Evolutionary conservation across 35 echinoderm and acorn worm species (phyloP).

Genomic region (Eucidaris tribuloides): DNA sequence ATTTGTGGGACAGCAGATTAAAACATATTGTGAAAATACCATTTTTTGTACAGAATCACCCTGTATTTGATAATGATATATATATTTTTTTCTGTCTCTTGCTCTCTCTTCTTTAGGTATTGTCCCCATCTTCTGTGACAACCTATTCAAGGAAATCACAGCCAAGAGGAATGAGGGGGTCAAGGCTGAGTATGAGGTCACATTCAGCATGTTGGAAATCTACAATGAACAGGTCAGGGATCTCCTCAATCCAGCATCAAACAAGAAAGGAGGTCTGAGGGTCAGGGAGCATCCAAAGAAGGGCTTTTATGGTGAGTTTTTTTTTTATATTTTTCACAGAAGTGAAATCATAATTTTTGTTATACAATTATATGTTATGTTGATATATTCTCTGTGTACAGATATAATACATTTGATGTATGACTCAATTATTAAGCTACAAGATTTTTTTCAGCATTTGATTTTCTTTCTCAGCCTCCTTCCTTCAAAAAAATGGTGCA

Average conservation of each 20-base stretch:
- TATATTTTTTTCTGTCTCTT: neutral
- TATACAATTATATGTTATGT: too few relatives aligned
- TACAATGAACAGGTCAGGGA: constrained; percentile 97
- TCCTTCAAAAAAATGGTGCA: too few relatives aligned
- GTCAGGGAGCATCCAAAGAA: constrained; percentile 94
- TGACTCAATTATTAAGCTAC: too few relatives aligned
- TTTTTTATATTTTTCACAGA: too few relatives aligned
- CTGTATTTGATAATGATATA: too few relatives aligned
- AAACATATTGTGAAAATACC: neutral
- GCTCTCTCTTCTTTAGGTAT: constrained; percentile 49
- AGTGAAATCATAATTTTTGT: too few relatives aligned
- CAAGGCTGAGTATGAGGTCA: constrained; percentile 92
- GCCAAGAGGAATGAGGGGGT: constrained; percentile 58
- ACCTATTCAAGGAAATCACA: constrained; percentile 76
- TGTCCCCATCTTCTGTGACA: constrained; percentile 93
- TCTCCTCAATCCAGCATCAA: constrained; percentile 73
- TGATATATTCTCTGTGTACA: too few relatives aligned
- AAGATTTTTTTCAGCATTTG: too few relatives aligned
- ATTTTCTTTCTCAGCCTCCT: too few relatives aligned
- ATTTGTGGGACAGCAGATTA: too few relatives aligned
- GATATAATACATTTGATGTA: too few relatives aligned
- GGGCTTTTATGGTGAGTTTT: constrained; percentile 93
- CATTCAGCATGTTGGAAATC: constrained; percentile 97
- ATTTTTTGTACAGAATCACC: too few relatives aligned
- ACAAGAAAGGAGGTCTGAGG: constrained; percentile 82